Evolutionary conservation across 2,797 vertebrate species (phyloP).

Genomic region (Melanitta fusca): DNA sequence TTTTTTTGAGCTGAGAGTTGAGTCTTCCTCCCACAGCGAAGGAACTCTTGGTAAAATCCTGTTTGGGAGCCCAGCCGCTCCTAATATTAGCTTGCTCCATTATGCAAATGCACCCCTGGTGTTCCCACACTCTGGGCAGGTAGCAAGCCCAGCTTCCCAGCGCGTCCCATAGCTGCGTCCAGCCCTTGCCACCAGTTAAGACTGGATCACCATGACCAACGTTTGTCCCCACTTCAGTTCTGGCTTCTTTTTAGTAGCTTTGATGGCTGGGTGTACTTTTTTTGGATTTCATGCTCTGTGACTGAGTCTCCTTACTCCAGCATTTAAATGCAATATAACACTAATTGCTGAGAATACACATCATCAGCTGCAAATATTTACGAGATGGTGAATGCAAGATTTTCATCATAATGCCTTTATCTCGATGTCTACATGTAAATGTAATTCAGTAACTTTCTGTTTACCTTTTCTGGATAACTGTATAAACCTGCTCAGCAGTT

Average conservation of each 20-base stretch:
- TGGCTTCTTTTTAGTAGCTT: neutral
- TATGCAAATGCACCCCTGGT: slow-evolving; percentile 4
- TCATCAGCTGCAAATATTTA: neutral
- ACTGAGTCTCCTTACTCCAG: neutral
- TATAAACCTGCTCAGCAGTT: slow-evolving; percentile 22
- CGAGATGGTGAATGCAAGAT: neutral
- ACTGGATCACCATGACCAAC: neutral
- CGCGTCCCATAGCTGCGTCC: neutral
- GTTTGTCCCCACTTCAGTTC: neutral
- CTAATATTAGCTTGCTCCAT: slow-evolving; percentile 2
- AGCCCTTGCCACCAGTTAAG: neutral
- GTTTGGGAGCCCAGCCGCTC: neutral
- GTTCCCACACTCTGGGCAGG: slow-evolving; percentile 24
- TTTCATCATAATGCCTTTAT: neutral
- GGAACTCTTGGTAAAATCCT: neutral
- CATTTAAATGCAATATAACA: neutral
- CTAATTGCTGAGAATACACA: neutral
- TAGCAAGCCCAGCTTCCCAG: neutral
- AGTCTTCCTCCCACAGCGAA: neutral
- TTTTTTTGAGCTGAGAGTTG: neutral
- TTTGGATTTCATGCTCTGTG: neutral
- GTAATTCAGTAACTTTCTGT: slow-evolving; percentile 5
- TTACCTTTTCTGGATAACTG: slow-evolving; percentile 10
- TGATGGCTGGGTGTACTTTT: neutral
- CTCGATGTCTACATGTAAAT: neutral